Evolutionary conservation across 2,113 vertebrate genomes (phyloP), one percentile per base, ranked within the genome.

Genomic region (Jacana jacana): DNA sequence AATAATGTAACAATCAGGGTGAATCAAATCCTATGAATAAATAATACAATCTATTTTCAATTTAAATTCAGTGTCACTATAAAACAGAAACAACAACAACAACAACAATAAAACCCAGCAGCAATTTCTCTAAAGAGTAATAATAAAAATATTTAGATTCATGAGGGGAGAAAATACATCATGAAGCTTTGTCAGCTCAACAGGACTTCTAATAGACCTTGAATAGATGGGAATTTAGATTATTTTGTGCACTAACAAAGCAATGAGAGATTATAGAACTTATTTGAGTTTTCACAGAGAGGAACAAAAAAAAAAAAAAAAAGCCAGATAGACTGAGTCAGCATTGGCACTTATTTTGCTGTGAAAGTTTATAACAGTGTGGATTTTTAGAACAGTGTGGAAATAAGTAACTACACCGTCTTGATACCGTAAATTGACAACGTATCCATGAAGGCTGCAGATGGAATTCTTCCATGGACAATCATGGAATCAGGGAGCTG

Each of bases 21-120:
- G 52, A 97, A 97, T 96, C 72, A 92, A 86, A 90, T 91, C 51
- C 60, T 60, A 96, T 94, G 91, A 97, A 97, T 97, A 96, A 95
- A 91, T 77, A 94, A 94, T 95, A n/a, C 76, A 84, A 96, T 84
- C 44, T 65, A 86, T 95, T 96, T 96, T 94, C 48, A 81, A 93
- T 96, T 95, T 77, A 91, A 86, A 93, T 90, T 93, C 85, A 81
- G 28, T 63, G 23, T 81, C 73, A 71, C 68, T 82, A 35, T 91
- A 91, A 94, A 93, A 85, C n/a, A 90, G 42, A 66, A 78, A 71
- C 46, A 91, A 78, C 13, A 58, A 27, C 24, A 54, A 33, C 19
- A 54, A 33, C 19, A 57, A 33, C n/a, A 92, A 61, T 4, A 66
- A 86, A 94, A 82, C 22, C 28, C 42, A 88, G 40, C 18, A 91